Evolutionary conservation across 2,797 vertebrate species (phyloP).

Genomic region (Myotis findleyi): DNA sequence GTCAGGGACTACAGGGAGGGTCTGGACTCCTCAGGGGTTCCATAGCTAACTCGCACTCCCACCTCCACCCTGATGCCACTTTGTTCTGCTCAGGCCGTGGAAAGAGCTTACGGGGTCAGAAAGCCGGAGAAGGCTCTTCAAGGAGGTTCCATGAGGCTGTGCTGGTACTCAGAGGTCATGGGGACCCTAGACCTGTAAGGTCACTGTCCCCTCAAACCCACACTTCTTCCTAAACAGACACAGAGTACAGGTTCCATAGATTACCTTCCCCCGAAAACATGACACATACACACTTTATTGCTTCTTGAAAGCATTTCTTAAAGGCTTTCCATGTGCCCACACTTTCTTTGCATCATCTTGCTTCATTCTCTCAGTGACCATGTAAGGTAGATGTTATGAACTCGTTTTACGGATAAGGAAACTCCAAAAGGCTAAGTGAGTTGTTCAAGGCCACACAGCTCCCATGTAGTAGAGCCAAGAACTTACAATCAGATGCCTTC

Average conservation of each 20-base stretch:
- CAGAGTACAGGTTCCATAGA: not conserved
- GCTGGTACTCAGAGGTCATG: not conserved
- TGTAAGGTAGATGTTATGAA: not conserved
- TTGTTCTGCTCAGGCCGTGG: not conserved
- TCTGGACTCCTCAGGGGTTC: not conserved
- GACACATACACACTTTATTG: not conserved
- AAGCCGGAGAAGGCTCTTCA: not conserved
- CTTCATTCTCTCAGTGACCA: not conserved
- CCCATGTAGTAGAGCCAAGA: not conserved
- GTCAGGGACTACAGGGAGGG: not conserved
- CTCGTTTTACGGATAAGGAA: not conserved
- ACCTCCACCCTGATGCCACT: not conserved
- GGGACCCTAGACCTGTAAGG: not conserved
- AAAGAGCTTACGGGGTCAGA: not conserved
- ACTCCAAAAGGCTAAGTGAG: not conserved
- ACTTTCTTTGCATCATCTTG: conserved; percentile 14
- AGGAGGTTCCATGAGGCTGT: not conserved
- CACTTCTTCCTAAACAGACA: conserved; percentile 25
- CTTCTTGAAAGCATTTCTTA: conserved; percentile 40
- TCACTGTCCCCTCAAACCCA: not conserved
- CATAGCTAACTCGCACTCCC: not conserved
- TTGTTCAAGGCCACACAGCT: not conserved
- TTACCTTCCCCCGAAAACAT: not conserved
- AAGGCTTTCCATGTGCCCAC: not conserved
- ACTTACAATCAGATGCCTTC: not conserved